Base-by-base conservation (phyloP, 1,140 invertebrate species). In the Drosophila takahashii region DNA sequence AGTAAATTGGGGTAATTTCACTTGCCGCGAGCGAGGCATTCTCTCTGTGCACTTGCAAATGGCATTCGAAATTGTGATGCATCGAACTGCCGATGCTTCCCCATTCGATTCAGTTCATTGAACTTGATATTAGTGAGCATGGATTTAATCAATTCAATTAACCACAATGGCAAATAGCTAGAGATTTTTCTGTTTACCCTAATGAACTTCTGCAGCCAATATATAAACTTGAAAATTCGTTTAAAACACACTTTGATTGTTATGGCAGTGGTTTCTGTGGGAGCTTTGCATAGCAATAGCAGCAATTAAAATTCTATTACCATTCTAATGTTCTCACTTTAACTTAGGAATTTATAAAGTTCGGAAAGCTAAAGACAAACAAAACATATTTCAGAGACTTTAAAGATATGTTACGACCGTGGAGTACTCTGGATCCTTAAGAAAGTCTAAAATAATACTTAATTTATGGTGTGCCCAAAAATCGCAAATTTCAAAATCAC, bases 271-370 rank as follows among this genome's bases (percentile, higher is more conserved):
- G 64, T 39, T 69, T 57, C 42, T 48, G 64, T 56, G 39, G 70
- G 5, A 42, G 41, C 37, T 64, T 54, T 53, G 51, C 67, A 69
- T 36, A 57, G 51, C 34, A 57, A 69, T 36, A 57, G 51, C 34
- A 57, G 39, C 72, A 75, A 75, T 75, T 75, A 52, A 65, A 65
- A 65, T 75, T 64, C 51, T 74, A 75, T 75, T 75, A 29, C 32
- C 64, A 39, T 34, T 53, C 44, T 39, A n/a, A 54, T 44, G 48
- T 36, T 52, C 70, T 48, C 29, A 62, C 34, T 47, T 42, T 48
- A 53, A 73, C 26, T 39, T 32, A 10, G 10, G 7, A 53, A 50
- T 22, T 47, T 15, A 54, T 62, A 27, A 42, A 48, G 16, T 69
- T 61, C 16, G 41, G 29, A 18, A 15, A 70, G 29, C 32, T 10